Conservation (phyloP, 2,113 vertebrate genomes). For the Chinchilla lanigera region DNA sequence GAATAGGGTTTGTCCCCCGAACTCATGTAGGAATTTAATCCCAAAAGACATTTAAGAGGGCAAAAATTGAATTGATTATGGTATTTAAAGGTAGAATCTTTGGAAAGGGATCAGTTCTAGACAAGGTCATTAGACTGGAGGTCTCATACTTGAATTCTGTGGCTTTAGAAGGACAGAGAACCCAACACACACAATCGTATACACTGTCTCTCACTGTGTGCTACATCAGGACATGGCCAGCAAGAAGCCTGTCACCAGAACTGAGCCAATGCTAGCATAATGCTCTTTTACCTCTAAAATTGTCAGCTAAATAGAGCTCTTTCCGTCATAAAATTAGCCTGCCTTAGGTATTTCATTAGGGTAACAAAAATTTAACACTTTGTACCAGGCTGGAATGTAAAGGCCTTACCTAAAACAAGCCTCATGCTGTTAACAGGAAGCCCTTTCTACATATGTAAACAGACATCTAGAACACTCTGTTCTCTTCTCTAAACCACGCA, state of each 20-base stretch:
- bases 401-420: not conserved
- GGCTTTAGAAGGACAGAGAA: not conserved
- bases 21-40: not conserved
- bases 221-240: not conserved
- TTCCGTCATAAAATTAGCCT: not conserved
- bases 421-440: not conserved
- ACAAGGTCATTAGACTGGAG: not conserved
- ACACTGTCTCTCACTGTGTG: not conserved
- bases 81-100: not conserved
- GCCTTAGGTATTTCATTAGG: not conserved
- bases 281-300: not conserved
- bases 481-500: not conserved
- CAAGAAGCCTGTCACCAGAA: not conserved
- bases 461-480: not conserved
- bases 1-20: not conserved
- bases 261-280: not conserved
- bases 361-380: not conserved
- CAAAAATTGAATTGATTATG: not conserved
- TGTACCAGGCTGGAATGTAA: not conserved
- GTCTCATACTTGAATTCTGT: not conserved
- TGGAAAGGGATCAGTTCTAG: not conserved
- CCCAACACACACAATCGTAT: not conserved
- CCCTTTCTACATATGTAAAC: not conserved
- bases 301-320: not conserved
- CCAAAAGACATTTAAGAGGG: not conserved